Evolutionary conservation across 2,113 vertebrate genomes (phyloP).

Genomic region (Emydocephalus ijimae): DNA sequence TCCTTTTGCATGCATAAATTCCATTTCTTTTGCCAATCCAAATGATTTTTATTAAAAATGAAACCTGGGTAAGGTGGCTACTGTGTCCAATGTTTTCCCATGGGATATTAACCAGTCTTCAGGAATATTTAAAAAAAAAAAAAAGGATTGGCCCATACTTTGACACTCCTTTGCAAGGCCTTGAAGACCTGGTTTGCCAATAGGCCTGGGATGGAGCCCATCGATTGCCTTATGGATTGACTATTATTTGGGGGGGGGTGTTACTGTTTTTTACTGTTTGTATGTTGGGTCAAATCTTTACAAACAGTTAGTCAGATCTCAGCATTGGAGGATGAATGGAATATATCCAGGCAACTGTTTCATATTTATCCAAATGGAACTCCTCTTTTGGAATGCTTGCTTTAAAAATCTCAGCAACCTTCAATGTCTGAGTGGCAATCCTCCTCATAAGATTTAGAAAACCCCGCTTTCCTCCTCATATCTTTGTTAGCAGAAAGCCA

Average conservation of each 20-base stretch:
- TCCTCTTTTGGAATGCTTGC: not conserved
- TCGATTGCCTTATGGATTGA: not conserved
- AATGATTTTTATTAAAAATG: not conserved
- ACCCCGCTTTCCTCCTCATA: not conserved
- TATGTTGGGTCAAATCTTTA: not conserved
- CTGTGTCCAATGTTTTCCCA: not conserved
- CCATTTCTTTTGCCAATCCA: not conserved
- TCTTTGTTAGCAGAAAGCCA: not conserved
- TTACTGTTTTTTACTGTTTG: not conserved
- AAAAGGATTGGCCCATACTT: not conserved
- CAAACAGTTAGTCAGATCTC: not conserved
- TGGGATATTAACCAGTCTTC: not conserved
- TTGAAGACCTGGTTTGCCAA: not conserved
- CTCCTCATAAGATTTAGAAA: not conserved
- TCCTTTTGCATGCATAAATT: not conserved
- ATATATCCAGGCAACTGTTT: not conserved
- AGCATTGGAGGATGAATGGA: not conserved
- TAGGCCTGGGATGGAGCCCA: not conserved
- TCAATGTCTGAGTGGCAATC: not conserved
- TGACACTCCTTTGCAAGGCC: not conserved
- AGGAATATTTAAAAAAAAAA: not conserved
- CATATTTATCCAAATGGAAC: not conserved
- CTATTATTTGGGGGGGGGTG: not conserved
- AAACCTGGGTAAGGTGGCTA: not conserved
- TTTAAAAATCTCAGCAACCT: not conserved